Base-by-base conservation (phyloP, 2,797 vertebrate species). In the Anguilla pacifica region DNA sequence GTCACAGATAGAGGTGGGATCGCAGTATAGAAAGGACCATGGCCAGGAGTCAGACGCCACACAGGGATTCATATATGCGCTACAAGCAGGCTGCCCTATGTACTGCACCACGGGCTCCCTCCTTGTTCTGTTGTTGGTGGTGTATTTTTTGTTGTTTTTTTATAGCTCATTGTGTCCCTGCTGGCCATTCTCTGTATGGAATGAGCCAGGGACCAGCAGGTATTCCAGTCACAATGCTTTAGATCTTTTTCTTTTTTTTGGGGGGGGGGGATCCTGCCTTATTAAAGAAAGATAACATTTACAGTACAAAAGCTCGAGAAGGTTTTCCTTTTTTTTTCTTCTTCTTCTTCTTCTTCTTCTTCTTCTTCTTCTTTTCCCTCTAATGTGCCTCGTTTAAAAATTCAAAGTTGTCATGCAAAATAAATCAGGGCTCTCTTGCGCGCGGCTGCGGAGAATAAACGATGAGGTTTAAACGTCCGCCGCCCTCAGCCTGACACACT, bases 341-440 rank as follows among this genome's bases (percentile, higher is more conserved):
- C 81, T 35, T 77, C 57, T 83, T 94, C 81, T 35, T 77, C 57
- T 83, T 43, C 61, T 90, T 91, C 89, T 93, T 95, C 96, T 96
- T 84, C 89, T 91, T 95, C 96, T 96, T 94, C 81, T 35, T 77
- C 57, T 83, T 43, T 74, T 90, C 91, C 89, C 93, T 95, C 96
- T 96, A 94, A 94, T 94, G 89, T 92, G 94, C 92, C 94, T 95
- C 92, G 93, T 93, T 97, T 97, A 95, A 95, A 35, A 96, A 97
- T 96, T 96, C 96, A 94, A 95, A 94, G 93, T 96, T 96, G 95
- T 94, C 94, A 96, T 95, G 94, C 94, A 96, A 97, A 97, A 96
- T 96, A 96, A 96, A 97, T 97, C 95, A 96, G 91, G 81, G 90
- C 90, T 94, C 94, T 95, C 93, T 93, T 90, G 88, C 83, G 72